These are phyloP conservation scores for Ammodytes marinus DNA, from an alignment of 2,113 vertebrate genomes.

Conservation along the genomic window DNA sequence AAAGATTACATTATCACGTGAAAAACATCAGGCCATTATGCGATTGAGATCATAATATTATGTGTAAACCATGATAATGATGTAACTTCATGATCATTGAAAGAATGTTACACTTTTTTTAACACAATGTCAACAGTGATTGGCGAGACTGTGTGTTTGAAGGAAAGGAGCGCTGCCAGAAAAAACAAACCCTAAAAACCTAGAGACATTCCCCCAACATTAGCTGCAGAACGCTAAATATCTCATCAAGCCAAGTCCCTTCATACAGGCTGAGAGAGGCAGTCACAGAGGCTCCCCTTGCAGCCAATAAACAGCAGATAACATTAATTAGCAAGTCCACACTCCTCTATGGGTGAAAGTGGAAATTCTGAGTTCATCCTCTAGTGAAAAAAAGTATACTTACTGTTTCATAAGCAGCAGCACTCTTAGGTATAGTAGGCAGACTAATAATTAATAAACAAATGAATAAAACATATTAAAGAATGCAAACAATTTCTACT, in stretches of 20 bases:
- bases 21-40: too few species aligned
- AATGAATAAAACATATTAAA: too few species aligned
- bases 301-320: slow-evolving; percentile 49
- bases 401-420: too few species aligned
- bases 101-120: too few species aligned
- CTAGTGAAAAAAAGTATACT: not conserved
- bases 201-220: slow-evolving; percentile 34
- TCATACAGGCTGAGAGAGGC: slow-evolving; percentile 17
- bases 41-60: too few species aligned
- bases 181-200: slow-evolving; percentile 45
- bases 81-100: too few species aligned
- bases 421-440: too few species aligned
- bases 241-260: slow-evolving; percentile 52
- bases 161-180: slow-evolving; percentile 32
- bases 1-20: too few species aligned
- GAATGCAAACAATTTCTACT: too few species aligned
- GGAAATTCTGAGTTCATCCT: slow-evolving; percentile 17
- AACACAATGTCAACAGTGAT: too few species aligned
- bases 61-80: too few species aligned
- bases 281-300: slow-evolving; percentile 21
- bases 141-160: not conserved
- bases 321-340: slow-evolving; percentile 48
- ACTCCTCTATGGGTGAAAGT: slow-evolving; percentile 18
- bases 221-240: slow-evolving; percentile 21
- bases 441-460: too few species aligned